Evolutionary conservation across 2,888 invertebrate species (phyloP).

Genomic region (Biston betularia): DNA sequence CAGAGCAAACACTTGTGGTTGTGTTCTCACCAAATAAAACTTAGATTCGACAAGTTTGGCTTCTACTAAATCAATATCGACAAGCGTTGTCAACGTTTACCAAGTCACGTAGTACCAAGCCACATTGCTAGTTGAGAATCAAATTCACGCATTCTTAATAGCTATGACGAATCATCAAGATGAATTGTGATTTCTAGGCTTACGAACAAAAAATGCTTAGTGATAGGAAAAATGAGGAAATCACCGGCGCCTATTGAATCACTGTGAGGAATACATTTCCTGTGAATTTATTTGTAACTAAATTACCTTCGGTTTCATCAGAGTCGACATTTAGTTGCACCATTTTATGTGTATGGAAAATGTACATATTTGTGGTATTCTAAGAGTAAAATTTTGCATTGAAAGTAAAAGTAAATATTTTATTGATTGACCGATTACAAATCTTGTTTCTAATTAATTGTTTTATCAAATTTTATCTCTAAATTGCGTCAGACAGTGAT

Average conservation of each 20-base stretch:
- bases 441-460: not conserved
- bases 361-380: too few species aligned
- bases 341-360: not conserved
- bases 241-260: constrained; percentile 23
- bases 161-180: constrained; percentile 27
- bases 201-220: constrained; percentile 7
- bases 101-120: constrained; percentile 61
- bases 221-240: constrained; percentile 25
- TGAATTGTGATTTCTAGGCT: not conserved
- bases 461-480: not conserved
- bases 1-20: constrained; percentile 24
- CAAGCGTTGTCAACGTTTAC: constrained; percentile 53
- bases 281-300: constrained; percentile 1
- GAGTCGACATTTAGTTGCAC: constrained; percentile 6
- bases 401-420: too few species aligned
- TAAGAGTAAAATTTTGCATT: not conserved
- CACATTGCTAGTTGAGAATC: constrained; percentile 5
- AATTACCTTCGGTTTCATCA: constrained; percentile 31
- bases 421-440: not conserved
- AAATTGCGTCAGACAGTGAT: constrained; percentile 45
- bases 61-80: constrained; percentile 52
- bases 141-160: constrained; percentile 15
- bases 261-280: constrained; percentile 19
- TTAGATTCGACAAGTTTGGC: constrained; percentile 41
- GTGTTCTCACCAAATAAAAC: constrained; percentile 44